These are phyloP conservation scores for Polypterus bichir DNA, from an alignment of 2,113 vertebrate species.

Conservation along the genomic window DNA sequence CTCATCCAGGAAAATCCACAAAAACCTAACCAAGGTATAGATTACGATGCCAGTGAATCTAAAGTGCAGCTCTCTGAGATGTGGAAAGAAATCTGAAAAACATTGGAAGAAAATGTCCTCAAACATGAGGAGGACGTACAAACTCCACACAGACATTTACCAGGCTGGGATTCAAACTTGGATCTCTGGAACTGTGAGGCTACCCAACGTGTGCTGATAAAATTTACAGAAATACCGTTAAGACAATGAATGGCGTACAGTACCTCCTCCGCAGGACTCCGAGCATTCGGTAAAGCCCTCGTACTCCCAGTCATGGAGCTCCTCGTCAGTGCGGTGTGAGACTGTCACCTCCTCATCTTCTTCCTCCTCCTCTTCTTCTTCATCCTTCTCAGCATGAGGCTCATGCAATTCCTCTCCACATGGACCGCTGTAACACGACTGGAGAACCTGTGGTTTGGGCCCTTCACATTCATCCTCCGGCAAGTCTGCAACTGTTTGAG, in stretches of 20 bases:
- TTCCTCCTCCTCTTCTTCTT: conserved; percentile 27
- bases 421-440: conserved; percentile 66
- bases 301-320: conserved; percentile 87
- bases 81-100: no score
- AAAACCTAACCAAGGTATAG: no score
- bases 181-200: no score
- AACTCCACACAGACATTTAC: no score
- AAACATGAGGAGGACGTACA: no score
- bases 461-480: conserved; percentile 83
- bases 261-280: conserved; percentile 83
- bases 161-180: no score
- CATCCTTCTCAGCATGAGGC: background rate
- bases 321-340: conserved; percentile 47
- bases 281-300: conserved; percentile 86
- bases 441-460: conserved; percentile 58
- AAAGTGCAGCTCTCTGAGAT: no score
- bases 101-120: no score
- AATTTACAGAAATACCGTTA: background rate
- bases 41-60: no score
- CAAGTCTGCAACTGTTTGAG: conserved; percentile 81
- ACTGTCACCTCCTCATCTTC: conserved; percentile 31
- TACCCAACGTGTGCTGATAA: no score
- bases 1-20: no score
- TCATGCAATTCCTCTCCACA: conserved; percentile 45
- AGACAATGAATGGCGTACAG: conserved; percentile 4